A percentile compares a stretch with the other conserved stretches of the same genome.
Conservation (phyloP, 2,888 invertebrate genomes). For the Lottia gigantea region DNA sequence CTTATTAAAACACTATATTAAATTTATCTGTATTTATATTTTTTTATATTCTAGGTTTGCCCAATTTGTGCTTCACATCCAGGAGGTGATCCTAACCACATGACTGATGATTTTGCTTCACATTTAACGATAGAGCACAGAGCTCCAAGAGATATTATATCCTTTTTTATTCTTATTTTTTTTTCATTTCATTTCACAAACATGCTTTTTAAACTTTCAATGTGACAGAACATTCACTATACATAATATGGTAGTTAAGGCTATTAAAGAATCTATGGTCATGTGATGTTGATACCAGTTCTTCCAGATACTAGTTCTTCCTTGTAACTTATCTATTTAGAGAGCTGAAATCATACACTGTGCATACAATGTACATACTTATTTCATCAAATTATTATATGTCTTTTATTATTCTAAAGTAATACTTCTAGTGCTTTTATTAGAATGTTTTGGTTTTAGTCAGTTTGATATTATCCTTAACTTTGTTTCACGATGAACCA, state of each 20-base stretch:
- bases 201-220: too few relatives aligned
- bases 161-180: conserved; percentile 46
- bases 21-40: background rate
- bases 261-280: too few relatives aligned
- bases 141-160: conserved; percentile 79
- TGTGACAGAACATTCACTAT: too few relatives aligned
- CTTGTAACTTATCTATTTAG: too few relatives aligned
- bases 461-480: conserved; percentile 25
- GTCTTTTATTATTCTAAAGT: background rate
- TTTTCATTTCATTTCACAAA: too few relatives aligned
- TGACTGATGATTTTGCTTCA: conserved; percentile 97
- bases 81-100: conserved; percentile 96
- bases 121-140: conserved; percentile 92
- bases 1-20: background rate
- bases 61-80: conserved; percentile 97
- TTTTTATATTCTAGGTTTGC: conserved; percentile 78
- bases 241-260: too few relatives aligned
- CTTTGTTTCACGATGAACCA: conserved; percentile 82
- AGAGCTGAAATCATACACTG: too few relatives aligned
- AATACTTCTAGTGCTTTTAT: background rate
- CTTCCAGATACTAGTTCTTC: too few relatives aligned
- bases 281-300: too few relatives aligned
- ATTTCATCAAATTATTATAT: too few relatives aligned
- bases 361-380: too few relatives aligned
- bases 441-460: background rate